These are phyloP conservation scores for Radopholus similis DNA, from an alignment of 1,140 invertebrate species.

Conservation along the genomic window DNA sequence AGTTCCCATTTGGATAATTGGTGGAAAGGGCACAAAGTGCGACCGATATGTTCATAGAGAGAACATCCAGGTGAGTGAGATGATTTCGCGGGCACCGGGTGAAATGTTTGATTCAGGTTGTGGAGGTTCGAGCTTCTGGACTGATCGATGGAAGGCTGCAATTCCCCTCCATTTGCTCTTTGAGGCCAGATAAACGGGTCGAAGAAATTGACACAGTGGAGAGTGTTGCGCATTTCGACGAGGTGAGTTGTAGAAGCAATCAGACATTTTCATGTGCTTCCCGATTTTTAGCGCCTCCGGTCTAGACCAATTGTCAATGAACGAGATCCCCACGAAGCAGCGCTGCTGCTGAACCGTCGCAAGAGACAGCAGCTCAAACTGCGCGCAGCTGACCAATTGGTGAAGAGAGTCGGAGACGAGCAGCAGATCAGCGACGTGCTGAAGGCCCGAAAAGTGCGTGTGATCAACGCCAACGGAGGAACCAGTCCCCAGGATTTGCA, in stretches of 20 bases:
- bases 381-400: constrained; percentile 9
- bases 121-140: constrained; percentile 44
- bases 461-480: constrained; percentile 19
- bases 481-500: constrained; percentile 27
- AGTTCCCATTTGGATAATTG: constrained; percentile 15
- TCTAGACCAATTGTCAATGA: constrained; percentile 27
- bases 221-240: constrained; percentile 21
- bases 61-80: constrained; percentile 28
- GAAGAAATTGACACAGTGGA: constrained; percentile 28
- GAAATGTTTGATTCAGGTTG: constrained; percentile 19
- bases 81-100: background rate
- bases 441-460: constrained; percentile 27
- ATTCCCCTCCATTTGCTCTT: constrained; percentile 29
- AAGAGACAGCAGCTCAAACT: constrained; percentile 8
- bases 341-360: constrained; percentile 17
- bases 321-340: constrained; percentile 24
- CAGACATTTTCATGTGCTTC: background rate
- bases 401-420: background rate
- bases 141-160: constrained; percentile 41
- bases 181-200: background rate
- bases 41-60: constrained; percentile 12
- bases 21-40: constrained; percentile 3
- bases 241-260: constrained; percentile 12
- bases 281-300: constrained; percentile 22
- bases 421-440: constrained; percentile 14